Evolutionary conservation across 2,113 vertebrate species (phyloP).

Genomic region (Bubo bubo): DNA sequence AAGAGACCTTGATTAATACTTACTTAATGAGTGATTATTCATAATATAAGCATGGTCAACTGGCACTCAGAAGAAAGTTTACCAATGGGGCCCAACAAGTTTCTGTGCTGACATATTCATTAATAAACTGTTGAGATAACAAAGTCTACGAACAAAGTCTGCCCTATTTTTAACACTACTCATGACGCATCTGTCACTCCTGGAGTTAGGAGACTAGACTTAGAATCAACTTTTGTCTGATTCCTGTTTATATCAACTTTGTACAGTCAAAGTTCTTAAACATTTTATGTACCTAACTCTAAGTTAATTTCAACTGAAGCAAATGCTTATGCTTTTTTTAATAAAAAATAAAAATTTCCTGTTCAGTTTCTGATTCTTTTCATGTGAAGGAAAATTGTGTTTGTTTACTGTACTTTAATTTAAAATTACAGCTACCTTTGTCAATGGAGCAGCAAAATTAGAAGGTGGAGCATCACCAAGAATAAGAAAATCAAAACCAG

Average conservation of each 20-base stretch:
- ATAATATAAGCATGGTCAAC: neutral
- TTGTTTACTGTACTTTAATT: neutral
- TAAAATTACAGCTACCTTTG: conserved; percentile 67
- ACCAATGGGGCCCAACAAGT: neutral
- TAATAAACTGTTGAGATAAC: neutral
- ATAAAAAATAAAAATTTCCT: too few species aligned
- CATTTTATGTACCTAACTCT: neutral
- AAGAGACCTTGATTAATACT: neutral
- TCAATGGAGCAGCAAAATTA: conserved; percentile 78
- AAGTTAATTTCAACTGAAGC: neutral
- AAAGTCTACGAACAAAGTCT: neutral
- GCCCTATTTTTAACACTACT: neutral
- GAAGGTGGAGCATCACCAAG: conserved; percentile 79
- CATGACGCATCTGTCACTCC: neutral
- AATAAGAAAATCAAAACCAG: conserved; percentile 80
- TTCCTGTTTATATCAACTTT: neutral
- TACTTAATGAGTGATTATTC: neutral
- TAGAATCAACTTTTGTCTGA: neutral
- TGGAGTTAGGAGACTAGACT: neutral
- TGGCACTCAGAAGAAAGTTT: neutral
- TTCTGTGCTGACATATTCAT: neutral
- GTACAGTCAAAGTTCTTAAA: neutral
- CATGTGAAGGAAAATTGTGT: neutral
- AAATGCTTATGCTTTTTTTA: neutral
- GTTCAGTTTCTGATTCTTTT: neutral